A percentile compares a stretch with the other conserved stretches of the same genome.
These are phyloP conservation scores for Callopanchax toddi DNA, from an alignment of 2,113 vertebrate genomes.

Conservation along the genomic window DNA sequence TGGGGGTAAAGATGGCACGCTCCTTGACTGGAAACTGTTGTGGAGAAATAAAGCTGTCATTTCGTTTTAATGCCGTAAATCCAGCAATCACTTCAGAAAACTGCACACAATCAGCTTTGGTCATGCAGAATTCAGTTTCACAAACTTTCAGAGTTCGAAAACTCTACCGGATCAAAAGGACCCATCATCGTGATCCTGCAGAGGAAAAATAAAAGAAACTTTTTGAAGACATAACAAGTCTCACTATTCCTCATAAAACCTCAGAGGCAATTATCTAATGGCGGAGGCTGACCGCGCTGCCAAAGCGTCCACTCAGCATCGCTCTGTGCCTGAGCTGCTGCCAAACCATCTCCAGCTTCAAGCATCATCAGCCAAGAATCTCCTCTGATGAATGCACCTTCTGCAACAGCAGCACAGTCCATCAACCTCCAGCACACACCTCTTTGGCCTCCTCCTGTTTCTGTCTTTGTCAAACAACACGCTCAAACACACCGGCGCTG, in stretches of 20 bases:
- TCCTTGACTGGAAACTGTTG: neutral
- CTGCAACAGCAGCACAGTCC: slow-evolving; percentile 4
- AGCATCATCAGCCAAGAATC: slow-evolving; percentile 55
- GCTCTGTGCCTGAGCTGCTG: slow-evolving; percentile 48
- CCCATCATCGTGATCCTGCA: slow-evolving; percentile 14
- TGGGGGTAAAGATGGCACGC: neutral
- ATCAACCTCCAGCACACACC: slow-evolving; percentile 22
- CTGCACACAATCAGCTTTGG: neutral
- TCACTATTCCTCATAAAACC: slow-evolving; percentile 41
- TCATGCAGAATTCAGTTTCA: neutral
- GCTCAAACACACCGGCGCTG: slow-evolving; percentile 22
- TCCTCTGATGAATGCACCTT: slow-evolving; percentile 41
- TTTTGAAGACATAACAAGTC: slow-evolving; percentile 44
- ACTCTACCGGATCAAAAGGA: slow-evolving; percentile 29
- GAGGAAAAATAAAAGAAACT: slow-evolving; percentile 13
- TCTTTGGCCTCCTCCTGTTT: slow-evolving; percentile 5
- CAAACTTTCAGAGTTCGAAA: slow-evolving; percentile 3
- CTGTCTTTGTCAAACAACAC: slow-evolving; percentile 46
- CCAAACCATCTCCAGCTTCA: slow-evolving; percentile 57
- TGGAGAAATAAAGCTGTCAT: slow-evolving; percentile 14
- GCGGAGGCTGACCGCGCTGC: slow-evolving; percentile 34
- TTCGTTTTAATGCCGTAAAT: slow-evolving; percentile 18
- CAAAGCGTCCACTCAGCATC: slow-evolving; percentile 71
- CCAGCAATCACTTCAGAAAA: slow-evolving; percentile 11
- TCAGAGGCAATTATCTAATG: slow-evolving; percentile 74